phyloP scores from a whole-genome alignment of 2,888 invertebrate genomes.

The Calameuta filiformis region DNA sequence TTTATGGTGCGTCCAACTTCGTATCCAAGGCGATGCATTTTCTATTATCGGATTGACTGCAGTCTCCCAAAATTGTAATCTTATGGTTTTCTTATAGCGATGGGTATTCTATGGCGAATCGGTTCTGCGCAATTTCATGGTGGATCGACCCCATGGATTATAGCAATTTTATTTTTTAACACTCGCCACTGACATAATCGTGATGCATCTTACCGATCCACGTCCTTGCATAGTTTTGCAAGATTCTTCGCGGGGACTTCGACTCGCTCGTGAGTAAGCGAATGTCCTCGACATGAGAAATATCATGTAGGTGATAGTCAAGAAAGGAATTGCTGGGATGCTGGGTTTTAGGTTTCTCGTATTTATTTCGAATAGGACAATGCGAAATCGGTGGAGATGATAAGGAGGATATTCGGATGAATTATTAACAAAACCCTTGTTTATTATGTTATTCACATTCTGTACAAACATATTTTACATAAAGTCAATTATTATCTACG shows the following conservation, averaged over 20 bases:
- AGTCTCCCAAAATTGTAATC: background rate
- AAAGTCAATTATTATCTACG: slow-evolving; percentile 44
- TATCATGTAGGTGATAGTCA: background rate
- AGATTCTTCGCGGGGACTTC: background rate
- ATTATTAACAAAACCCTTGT: slow-evolving; percentile 59
- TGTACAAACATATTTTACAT: slow-evolving; percentile 66
- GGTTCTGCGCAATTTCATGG: background rate
- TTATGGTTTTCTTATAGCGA: background rate
- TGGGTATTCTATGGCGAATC: background rate
- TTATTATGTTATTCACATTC: slow-evolving; percentile 60
- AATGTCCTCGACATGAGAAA: background rate
- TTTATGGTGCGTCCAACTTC: background rate
- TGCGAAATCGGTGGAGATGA: background rate
- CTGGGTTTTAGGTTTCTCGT: background rate
- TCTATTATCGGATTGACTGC: background rate
- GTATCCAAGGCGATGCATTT: background rate
- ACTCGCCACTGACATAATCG: background rate
- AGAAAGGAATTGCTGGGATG: background rate
- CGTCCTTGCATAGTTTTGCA: background rate
- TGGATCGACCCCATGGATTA: background rate
- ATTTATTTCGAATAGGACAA: no score
- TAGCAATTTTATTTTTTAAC: background rate
- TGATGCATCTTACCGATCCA: background rate
- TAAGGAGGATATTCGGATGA: background rate
- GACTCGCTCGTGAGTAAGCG: background rate